Evolutionary conservation across 2,888 invertebrate species (phyloP), one percentile per base, ranked within the genome.

Genomic region (Odontomyia ornata): DNA sequence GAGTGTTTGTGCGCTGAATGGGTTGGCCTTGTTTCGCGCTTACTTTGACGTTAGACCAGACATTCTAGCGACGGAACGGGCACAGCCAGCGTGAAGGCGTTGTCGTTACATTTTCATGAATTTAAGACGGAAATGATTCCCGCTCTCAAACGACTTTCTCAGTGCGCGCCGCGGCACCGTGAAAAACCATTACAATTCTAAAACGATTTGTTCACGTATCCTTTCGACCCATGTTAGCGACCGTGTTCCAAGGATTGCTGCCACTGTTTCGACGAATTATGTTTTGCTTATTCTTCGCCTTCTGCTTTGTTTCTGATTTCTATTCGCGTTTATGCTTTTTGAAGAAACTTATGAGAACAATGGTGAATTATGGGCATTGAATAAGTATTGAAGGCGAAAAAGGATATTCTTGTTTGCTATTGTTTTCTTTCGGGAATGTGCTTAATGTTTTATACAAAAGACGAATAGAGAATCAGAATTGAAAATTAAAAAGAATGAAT

Each of bases 201-300:
- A 64, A 64, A 64, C 64, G 28, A 64, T 64, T 64, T 64, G 64
- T 64, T 64, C 64, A n/a, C 28, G 27, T 64, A 52, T 52, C 52
- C 52, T 52, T 52, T n/a, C n/a, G n/a, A n/a, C 3, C 52, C 52
- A 52, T 9, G 52, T 52, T 52, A 9, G 52, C 52, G 9, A 52
- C 52, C 15, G 30, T 25, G 60, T 60, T 23, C n/a, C 28, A 18
- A 15, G 5, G 5, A 28, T 28, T 30, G 64, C 25, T 60, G 60
- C 15, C 28, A 15, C 15, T 18, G 52, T n/a, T 52, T 36, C 36
- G 5, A 36, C 36, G 5, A 36, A 36, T 36, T 36, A 36, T 36
- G 36, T 9, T 36, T 36, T n/a, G n/a, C n/a, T n/a, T n/a, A n/a
- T n/a, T n/a, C n/a, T n/a, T n/a, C n/a, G n/a, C 36, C 9, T 36